Conservation (phyloP, 2,797 vertebrate genomes). For the Argentina silus region DNA sequence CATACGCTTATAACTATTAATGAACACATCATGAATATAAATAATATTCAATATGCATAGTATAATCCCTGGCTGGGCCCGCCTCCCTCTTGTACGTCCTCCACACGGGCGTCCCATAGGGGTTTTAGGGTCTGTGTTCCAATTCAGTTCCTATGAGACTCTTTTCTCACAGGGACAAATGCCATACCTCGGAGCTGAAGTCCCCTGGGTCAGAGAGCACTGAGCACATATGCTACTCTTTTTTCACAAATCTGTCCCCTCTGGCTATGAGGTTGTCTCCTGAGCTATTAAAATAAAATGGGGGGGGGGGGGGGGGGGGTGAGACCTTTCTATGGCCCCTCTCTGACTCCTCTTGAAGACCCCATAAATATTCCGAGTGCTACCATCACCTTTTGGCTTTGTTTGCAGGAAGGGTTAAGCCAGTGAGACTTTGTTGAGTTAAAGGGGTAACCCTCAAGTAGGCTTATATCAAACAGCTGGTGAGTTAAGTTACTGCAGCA, state of each 20-base stretch:
- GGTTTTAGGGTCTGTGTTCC: not conserved
- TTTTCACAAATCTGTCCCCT: slow-evolving; percentile 35
- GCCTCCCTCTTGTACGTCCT: slow-evolving; percentile 17
- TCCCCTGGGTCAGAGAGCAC: slow-evolving; percentile 1
- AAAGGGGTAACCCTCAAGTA: too few relatives aligned
- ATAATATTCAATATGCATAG: slow-evolving; percentile 52
- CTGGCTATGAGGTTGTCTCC: slow-evolving; percentile 24
- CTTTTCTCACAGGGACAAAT: slow-evolving; percentile 23
- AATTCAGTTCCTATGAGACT: slow-evolving; percentile 15
- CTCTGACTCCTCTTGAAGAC: not conserved
- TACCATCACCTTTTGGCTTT: not conserved
- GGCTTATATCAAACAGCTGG: too few relatives aligned
- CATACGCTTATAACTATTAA: slow-evolving; percentile 48
- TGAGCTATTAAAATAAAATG: slow-evolving; percentile 21
- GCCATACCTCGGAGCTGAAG: slow-evolving; percentile 2
- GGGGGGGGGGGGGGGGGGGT: not conserved
- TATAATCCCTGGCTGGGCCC: slow-evolving; percentile 33
- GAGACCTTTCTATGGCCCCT: not conserved
- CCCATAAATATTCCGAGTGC: not conserved
- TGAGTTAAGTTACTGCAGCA: too few relatives aligned
- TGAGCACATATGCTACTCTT: slow-evolving; percentile 42
- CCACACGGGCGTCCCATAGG: not conserved
- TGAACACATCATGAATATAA: slow-evolving; percentile 32
- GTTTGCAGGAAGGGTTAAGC: too few relatives aligned
- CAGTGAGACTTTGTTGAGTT: too few relatives aligned